Base-by-base conservation (phyloP, 2,888 invertebrate genomes). In the Lymantria monacha region DNA sequence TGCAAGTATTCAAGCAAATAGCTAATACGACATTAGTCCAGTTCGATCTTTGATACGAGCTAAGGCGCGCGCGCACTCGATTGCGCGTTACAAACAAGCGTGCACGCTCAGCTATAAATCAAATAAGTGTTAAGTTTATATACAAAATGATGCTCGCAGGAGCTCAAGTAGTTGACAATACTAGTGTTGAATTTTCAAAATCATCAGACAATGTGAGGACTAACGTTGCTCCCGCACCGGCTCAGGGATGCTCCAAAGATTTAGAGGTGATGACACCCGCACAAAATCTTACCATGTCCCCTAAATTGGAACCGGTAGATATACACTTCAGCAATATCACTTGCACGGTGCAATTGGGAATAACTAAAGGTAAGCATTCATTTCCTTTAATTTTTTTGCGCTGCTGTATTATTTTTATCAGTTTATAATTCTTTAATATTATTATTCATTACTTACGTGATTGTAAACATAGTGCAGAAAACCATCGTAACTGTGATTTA, bases 271-370 rank as follows among this genome's bases (percentile, higher is more conserved):
- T 46, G 30, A 10, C 40, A 36, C 46, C 51, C 9, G 46, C 57
- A 0, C 70, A 74, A 53, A 79, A 78, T 0, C 62, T 84, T 1
- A 61, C 78, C 36, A 77, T 80, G 61, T 59, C 74, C 3, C 85
- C 88, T 1, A 75, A 66, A 7, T 66, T 72, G 46, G 91, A 93
- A 11, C 92, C 93, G 1, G 92, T 96, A 36, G 95, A 96, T 72
- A 93, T 97, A 57, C 92, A 93, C 61, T 96, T 96, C 79, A 94
- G 94, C 53, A 93, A 96, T 72, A 92, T 97, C 58, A 93, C 93
- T 0, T 95, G 95, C 72, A 94, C 93, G 0, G 96, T 96, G 13
- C 93, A 93, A 37, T 85, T 95, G 53, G 96, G 96, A 61, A 93
- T 94, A 65, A 93, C 93, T 71, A 95, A 94, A 93, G 96, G 96